phyloP scores from a whole-genome alignment of 2,113 vertebrate species.

The Corythoichthys haematopterus region DNA sequence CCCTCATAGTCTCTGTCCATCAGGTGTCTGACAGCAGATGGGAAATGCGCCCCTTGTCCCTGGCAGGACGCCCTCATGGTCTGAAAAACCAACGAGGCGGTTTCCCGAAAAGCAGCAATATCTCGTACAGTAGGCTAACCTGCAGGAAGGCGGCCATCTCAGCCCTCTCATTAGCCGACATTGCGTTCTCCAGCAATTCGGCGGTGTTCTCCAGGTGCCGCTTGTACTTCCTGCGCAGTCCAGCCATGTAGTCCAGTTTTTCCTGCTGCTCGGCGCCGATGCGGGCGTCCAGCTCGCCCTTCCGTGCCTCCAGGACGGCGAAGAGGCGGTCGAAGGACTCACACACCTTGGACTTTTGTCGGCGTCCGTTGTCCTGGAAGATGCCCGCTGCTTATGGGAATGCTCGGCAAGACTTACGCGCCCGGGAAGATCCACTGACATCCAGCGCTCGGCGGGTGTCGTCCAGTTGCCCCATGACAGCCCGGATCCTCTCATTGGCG shows the following conservation, averaged over 20 bases:
- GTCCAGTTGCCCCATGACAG: conserved; percentile 84
- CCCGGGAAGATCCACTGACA: conserved; percentile 59
- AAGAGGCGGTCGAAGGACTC: conserved; percentile 92
- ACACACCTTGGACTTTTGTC: conserved; percentile 90
- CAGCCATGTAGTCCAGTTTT: conserved; percentile 81
- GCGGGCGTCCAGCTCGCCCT: conserved; percentile 82
- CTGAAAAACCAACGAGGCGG: too few species aligned
- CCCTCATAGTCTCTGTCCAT: too few species aligned
- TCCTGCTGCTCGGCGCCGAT: conserved; percentile 87
- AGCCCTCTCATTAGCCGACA: conserved; percentile 90
- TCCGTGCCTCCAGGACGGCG: conserved; percentile 86
- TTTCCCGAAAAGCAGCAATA: too few species aligned
- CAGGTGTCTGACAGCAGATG: too few species aligned
- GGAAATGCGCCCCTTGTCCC: too few species aligned
- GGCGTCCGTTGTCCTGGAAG: conserved; percentile 82
- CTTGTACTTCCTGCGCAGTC: conserved; percentile 81
- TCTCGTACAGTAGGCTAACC: conserved; percentile 61
- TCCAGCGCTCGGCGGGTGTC: conserved; percentile 84
- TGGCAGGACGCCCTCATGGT: too few species aligned
- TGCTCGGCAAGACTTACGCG: background rate
- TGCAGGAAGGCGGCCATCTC: conserved; percentile 94
- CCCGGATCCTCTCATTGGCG: conserved; percentile 87
- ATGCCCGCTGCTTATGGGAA: background rate
- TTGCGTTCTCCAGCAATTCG: conserved; percentile 87
- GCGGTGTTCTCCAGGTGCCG: conserved; percentile 84